Evolutionary conservation across 2,797 vertebrate genomes (phyloP), one percentile per base, ranked within the genome.

Genomic region (Anniella stebbinsi): DNA sequence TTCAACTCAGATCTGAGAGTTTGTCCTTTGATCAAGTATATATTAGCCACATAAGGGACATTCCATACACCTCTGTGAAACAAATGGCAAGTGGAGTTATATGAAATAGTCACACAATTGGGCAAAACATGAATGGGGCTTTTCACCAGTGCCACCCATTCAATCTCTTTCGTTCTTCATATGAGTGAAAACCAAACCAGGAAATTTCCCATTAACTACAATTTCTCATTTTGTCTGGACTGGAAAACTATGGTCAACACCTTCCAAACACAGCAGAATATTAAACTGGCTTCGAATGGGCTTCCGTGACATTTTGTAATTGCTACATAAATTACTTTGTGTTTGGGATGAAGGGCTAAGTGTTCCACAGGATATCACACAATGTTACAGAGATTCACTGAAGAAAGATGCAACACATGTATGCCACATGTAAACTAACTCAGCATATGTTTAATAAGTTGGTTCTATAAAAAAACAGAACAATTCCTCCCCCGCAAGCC

Each of bases 11-110:
- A 97, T 92, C 99, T 98, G 89, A 99, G 97, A 21, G 96, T 94
- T 85, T 97, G 96, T 92, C 98, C 99, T 96, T 98, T 98, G 96
- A 99, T 97, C 84, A 99, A 98, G 96, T 99, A 99, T 91, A 99
- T 95, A 80, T 99, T 98, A 92, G 99, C 99, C 97, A 99, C 98
- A 95, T 98, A 99, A 41, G 99, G 99, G 93, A 99, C 98, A 97
- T 99, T 99, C 99, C 99, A 99, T 89, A 99, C 95, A 69, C 99
- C 99, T 96, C 99, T 99, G 92, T 91, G 95, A 91, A 96, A 97
- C 91, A 85, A 94, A 88, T 96, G 97, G 97, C 95, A 95, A 90
- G 69, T 28, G 30, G 89, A 23, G 72, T 80, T 92, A 87, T 21
- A 23, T 57, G 86, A 84, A 10, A 84, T n/a, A 87, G 76, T 69